Conservation (phyloP, 2,888 invertebrate species). For the Erebia ligea region DNA sequence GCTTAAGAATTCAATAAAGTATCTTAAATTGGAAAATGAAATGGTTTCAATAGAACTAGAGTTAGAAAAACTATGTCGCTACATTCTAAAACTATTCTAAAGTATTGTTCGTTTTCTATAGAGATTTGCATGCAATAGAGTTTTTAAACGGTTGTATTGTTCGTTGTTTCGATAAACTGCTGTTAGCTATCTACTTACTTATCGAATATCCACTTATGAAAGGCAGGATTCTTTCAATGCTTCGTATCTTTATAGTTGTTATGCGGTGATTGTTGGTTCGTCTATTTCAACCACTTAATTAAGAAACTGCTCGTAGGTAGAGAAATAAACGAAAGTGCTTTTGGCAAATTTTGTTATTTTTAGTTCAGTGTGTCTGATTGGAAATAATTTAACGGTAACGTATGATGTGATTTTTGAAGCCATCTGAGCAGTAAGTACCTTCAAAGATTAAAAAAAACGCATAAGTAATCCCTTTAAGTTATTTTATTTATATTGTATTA, state of each 20-base stretch:
- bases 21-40: too few relatives aligned
- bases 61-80: neutral
- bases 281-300: neutral
- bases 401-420: too few relatives aligned
- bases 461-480: too few relatives aligned
- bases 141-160: too few relatives aligned
- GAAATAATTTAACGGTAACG: neutral
- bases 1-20: too few relatives aligned
- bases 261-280: neutral
- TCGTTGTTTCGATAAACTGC: conserved; percentile 39
- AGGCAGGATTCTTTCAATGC: conserved; percentile 36
- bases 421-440: too few relatives aligned
- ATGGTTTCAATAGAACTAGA: neutral
- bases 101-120: conserved; percentile 39
- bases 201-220: conserved; percentile 41
- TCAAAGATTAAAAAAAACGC: too few relatives aligned
- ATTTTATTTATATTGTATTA: too few relatives aligned
- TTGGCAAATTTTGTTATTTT: neutral
- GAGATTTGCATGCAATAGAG: conserved; percentile 45
- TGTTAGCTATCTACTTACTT: conserved; percentile 12
- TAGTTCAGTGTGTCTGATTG: neutral
- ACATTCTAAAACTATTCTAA: neutral
- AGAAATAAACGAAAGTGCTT: neutral
- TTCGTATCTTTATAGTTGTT: conserved; percentile 32
- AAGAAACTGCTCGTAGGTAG: neutral